Conservation (phyloP, 2,797 vertebrate genomes). For the Macroramphosus scolopax region DNA sequence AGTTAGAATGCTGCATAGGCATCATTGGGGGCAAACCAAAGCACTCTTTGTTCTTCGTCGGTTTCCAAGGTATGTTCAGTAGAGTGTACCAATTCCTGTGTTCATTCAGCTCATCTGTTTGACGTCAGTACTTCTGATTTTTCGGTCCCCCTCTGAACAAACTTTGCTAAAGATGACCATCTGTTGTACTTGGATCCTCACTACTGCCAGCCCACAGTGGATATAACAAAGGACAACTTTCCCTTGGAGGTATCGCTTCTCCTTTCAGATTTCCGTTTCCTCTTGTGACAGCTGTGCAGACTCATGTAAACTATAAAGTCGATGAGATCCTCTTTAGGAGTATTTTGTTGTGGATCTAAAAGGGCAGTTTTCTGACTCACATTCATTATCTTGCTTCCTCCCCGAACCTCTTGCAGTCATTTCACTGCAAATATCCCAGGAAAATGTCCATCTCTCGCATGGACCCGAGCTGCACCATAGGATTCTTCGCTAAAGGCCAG, state of each 20-base stretch:
- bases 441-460: conserved; percentile 87
- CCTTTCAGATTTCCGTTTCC: conserved; percentile 15
- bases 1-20: conserved; percentile 83
- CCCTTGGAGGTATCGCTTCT: conserved; percentile 79
- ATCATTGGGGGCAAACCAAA: conserved; percentile 92
- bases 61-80: conserved; percentile 84
- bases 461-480: conserved; percentile 93
- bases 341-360: no score
- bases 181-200: conserved; percentile 91
- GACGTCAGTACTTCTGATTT: background rate
- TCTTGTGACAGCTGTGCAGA: background rate
- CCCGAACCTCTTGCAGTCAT: conserved; percentile 74
- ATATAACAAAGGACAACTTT: conserved; percentile 79
- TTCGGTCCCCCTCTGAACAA: background rate
- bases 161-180: conserved; percentile 77
- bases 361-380: conserved; percentile 6
- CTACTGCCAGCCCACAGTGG: conserved; percentile 86
- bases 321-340: no score
- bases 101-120: no score
- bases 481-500: conserved; percentile 83
- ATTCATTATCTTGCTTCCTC: no score
- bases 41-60: conserved; percentile 89
- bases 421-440: conserved; percentile 86
- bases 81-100: no score
- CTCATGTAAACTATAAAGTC: no score